These are phyloP conservation scores for Platanista minor DNA, from an alignment of 2,113 vertebrate genomes.

Conservation along the genomic window DNA sequence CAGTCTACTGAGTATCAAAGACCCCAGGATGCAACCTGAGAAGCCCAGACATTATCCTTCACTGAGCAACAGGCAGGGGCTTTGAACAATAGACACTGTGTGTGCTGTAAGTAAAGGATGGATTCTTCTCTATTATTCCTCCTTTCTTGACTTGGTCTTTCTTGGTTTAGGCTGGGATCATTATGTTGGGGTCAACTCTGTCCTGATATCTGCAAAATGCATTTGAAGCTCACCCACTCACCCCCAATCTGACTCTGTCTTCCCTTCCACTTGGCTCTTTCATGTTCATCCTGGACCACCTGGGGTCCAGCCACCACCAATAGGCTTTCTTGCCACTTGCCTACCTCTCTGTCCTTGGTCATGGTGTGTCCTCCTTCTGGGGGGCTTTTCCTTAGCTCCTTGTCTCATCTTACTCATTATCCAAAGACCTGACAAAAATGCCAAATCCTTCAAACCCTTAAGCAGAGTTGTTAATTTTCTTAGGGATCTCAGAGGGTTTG, in stretches of 20 bases:
- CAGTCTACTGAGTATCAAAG: background rate
- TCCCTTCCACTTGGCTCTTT: background rate
- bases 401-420: background rate
- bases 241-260: fast-evolving
- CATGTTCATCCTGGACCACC: fast-evolving
- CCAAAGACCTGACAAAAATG: background rate
- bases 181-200: background rate
- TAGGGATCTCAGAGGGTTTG: background rate
- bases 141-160: fast-evolving
- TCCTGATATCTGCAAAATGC: background rate
- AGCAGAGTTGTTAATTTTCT: background rate
- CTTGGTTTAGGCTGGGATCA: background rate
- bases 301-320: background rate
- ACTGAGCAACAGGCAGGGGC: fast-evolving
- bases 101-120: background rate
- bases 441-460: background rate
- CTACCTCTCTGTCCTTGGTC: background rate
- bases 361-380: fast-evolving
- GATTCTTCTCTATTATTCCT: fast-evolving
- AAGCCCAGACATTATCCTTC: background rate
- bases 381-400: background rate
- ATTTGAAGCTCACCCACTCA: fast-evolving
- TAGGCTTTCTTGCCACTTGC: background rate
- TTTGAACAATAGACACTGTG: fast-evolving
- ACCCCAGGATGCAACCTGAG: background rate